Evolutionary conservation across 2,113 vertebrate genomes (phyloP).

Genomic region (Amphiprion percula): DNA sequence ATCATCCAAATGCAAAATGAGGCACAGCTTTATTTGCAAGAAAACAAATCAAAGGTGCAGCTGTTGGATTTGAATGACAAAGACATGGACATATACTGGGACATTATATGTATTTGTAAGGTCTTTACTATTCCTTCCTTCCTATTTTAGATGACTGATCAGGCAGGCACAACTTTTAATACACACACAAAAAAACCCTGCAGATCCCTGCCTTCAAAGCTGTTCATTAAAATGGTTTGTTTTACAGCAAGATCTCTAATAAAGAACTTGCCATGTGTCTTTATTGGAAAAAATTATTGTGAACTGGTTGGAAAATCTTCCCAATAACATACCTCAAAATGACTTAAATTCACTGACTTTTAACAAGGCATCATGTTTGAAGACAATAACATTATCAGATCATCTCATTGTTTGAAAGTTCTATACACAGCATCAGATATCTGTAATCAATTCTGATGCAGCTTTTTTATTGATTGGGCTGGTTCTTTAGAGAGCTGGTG

Average conservation of each 20-base stretch:
- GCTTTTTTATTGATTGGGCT: not conserved
- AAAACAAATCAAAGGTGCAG: not conserved
- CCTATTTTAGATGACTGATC: no score
- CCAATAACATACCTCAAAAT: no score
- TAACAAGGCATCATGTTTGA: not conserved
- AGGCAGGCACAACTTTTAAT: not conserved
- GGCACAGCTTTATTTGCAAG: not conserved
- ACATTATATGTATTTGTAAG: not conserved
- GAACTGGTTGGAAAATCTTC: no score
- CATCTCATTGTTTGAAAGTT: not conserved
- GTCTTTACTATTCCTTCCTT: no score
- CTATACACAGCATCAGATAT: not conserved
- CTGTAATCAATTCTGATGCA: no score
- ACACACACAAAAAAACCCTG: not conserved
- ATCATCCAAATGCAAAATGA: not conserved
- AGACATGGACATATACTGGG: not conserved
- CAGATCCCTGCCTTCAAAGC: not conserved
- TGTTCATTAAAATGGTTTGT: no score
- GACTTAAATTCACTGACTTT: no score
- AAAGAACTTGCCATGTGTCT: no score
- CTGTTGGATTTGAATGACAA: not conserved
- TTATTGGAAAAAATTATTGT: no score
- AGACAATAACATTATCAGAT: not conserved
- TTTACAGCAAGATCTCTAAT: no score
- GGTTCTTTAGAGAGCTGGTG: not conserved